Evolutionary conservation across 2,113 vertebrate species (phyloP), one percentile per base, ranked within the genome.

Genomic region (Calonectris borealis): DNA sequence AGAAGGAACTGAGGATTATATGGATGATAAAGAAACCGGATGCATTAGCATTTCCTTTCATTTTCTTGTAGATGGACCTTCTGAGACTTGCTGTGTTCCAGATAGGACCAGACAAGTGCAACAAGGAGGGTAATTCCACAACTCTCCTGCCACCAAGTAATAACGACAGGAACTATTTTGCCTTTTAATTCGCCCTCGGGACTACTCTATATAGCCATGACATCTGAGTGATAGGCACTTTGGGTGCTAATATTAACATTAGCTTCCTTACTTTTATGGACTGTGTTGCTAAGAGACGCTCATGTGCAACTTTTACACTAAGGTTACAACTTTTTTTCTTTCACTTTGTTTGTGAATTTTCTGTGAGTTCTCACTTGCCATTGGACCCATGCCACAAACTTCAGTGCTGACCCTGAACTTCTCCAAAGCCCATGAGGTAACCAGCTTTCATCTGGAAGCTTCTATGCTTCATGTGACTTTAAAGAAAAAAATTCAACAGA

Each of bases 101-200:
- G 29, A 64, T 2, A 32, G 62, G 10, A 86, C 21, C 29, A 80
- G 42, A 51, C 0, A 0, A 88, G 18, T 0, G 3, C 36, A 79
- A 44, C 19, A 51, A 71, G n/a, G 11, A 93, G 14, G 14, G 19
- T 54, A 69, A 85, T 88, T 83, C 42, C 71, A 32, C 25, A 86
- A 64, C 10, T 83, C 5, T 76, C 17, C 26, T 68, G 57, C 11
- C n/a, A 76, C 16, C 11, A n/a, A 68, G 38, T 71, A 85, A 72
- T 72, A 83, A 82, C 44, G 25, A 49, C 71, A 85, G 66, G n/a
- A 76, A 68, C 21, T 64, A 72, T 55, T 88, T 79, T 85, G 51
- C 19, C 29, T 82, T 96, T 90, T 75, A 88, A 79, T 83, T 71
- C 2, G 4, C 42, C 52, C 19, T 80, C 2, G 1, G 38, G 81